phyloP scores from a whole-genome alignment of 2,888 invertebrate species.

The Drosophila rellima region DNA sequence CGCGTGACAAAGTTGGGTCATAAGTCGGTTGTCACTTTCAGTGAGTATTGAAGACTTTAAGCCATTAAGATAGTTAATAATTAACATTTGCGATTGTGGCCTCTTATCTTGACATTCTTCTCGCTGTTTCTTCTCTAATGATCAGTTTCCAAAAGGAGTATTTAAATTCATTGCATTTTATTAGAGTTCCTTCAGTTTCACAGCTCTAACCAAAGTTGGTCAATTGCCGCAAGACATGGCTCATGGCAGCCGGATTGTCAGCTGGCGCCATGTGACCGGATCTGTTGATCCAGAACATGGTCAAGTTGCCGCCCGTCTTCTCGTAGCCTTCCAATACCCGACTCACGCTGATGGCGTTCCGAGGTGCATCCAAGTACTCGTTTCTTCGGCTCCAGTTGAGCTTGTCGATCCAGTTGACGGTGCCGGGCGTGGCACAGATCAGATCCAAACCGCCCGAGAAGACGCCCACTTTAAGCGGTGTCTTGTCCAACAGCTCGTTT shows the following conservation, averaged over 20 bases:
- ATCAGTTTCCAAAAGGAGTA: background rate
- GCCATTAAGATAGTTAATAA: constrained; percentile 34
- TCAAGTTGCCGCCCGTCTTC: constrained; percentile 87
- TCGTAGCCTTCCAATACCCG: constrained; percentile 90
- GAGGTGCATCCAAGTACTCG: constrained; percentile 87
- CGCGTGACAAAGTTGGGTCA: constrained; percentile 26
- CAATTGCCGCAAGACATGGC: constrained; percentile 87
- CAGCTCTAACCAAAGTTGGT: constrained; percentile 74
- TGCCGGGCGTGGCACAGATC: constrained; percentile 93
- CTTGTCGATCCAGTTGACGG: constrained; percentile 90
- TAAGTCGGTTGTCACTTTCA: constrained; percentile 27
- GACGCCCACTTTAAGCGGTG: constrained; percentile 89
- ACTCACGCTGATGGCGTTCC: constrained; percentile 88
- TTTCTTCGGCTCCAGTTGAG: constrained; percentile 89
- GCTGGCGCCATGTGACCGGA: constrained; percentile 87
- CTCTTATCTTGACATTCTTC: background rate
- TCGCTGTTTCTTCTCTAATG: background rate
- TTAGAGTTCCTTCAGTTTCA: background rate
- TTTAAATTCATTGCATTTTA: constrained; percentile 2
- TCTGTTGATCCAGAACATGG: constrained; percentile 85
- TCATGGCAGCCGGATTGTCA: constrained; percentile 91
- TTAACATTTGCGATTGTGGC: constrained; percentile 23
- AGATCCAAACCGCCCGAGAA: constrained; percentile 94
- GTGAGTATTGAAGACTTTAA: constrained; percentile 35
- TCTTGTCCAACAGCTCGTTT: constrained; percentile 89